Base-by-base conservation (phyloP, 2,797 vertebrate genomes). In the Tympanoctomys barrerae region DNA sequence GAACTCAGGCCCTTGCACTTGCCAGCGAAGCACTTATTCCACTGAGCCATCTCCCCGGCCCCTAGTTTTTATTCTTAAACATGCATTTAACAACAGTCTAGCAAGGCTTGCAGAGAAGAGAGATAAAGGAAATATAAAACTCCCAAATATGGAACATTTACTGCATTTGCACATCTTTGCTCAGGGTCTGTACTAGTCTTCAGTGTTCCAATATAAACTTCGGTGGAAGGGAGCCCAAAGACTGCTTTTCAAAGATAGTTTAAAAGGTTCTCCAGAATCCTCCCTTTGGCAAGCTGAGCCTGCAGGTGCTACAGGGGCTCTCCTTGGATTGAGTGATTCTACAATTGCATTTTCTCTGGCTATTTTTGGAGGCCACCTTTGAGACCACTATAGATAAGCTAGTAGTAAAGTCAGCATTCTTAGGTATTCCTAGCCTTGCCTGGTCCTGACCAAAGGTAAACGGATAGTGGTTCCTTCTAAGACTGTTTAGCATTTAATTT, bases 401-500 rank as follows among this genome's bases (percentile, higher is more conserved):
- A 77, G 61, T 70, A 36, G 59, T 81, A n/a, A 73, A 78, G 61
- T 81, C 36, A 70, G 57, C 61, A 52, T 79, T 87, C 75, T 91
- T 68, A 75, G 81, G 14, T 86, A 66, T 78, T 86, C 36, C 82
- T 80, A 18, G 19, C 64, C 66, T 82, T 66, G 16, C n/a, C 18
- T 90, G 54, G 49, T n/a, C 81, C 71, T 42, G 31, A n/a, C 28
- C 24, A 19, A 46, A 36, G 86, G 26, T 57, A 88, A n/a, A 52
- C 4, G n/a, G 31, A 19, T 24, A 52, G 10, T 90, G 9, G 46
- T 90, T 96, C 71, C 80, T 93, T 86, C 62, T 13, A 94, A 79
- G 49, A 46, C 26, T 66, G 21, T 28, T 54, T 62, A 86, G 46
- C 54, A 61, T 78, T 85, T 89, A 85, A 62, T 96, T 90, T 62